Evolutionary conservation across 1,140 invertebrate genomes (phyloP).

Genomic region (Ceratitis capitata): DNA sequence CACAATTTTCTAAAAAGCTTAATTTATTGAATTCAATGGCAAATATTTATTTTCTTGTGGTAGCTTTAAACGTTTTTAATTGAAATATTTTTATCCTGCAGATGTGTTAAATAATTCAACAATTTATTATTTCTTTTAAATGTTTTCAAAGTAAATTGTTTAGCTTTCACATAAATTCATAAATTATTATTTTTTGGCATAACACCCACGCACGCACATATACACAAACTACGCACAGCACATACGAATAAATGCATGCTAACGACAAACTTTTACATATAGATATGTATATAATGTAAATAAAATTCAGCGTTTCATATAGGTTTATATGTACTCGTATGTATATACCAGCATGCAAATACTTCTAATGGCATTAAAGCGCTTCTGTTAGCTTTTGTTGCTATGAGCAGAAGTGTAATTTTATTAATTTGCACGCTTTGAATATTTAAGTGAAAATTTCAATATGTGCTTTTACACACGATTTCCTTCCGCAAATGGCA

Average conservation of each 20-base stretch:
- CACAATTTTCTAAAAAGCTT: background rate
- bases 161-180: background rate
- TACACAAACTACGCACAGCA: too few species aligned
- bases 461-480: slow-evolving; percentile 6
- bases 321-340: too few species aligned
- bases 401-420: background rate
- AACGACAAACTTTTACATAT: too few species aligned
- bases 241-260: too few species aligned
- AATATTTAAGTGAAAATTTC: slow-evolving; percentile 14
- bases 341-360: too few species aligned
- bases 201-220: background rate
- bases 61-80: background rate
- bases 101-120: background rate
- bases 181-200: slow-evolving; percentile 16
- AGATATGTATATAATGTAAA: too few species aligned
- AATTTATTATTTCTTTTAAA: background rate
- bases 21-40: background rate
- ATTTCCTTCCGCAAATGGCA: background rate
- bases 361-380: background rate
- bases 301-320: too few species aligned
- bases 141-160: slow-evolving; percentile 9
- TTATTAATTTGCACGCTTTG: slow-evolving; percentile 26
- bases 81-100: background rate
- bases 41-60: background rate
- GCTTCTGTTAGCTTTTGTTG: background rate